Evolutionary conservation across 2,888 invertebrate species (phyloP).

Genomic region (Crocallis elinguaria): DNA sequence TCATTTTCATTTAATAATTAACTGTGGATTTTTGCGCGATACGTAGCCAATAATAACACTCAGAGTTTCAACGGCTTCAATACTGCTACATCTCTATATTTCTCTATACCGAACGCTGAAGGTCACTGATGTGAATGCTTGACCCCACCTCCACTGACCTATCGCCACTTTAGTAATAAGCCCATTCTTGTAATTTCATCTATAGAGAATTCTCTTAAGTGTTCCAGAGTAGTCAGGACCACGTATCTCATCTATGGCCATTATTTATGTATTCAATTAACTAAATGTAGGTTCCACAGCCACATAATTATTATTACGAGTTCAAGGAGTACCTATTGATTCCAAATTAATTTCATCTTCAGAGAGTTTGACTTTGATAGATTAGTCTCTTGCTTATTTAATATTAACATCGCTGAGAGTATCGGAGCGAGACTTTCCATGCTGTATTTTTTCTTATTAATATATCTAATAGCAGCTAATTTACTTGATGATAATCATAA

Average conservation of each 20-base stretch:
- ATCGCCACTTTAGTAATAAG: no score
- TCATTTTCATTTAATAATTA: no score
- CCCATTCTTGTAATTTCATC: no score
- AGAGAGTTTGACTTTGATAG: slow-evolving; percentile 30
- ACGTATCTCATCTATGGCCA: not conserved
- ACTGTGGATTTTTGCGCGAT: no score
- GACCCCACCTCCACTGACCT: no score
- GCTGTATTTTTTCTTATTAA: not conserved
- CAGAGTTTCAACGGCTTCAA: no score
- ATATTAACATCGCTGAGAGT: slow-evolving; percentile 12
- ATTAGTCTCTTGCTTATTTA: slow-evolving; percentile 20
- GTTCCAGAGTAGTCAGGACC: not conserved
- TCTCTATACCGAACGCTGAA: no score
- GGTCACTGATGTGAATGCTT: no score
- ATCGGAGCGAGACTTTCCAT: not conserved
- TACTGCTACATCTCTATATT: no score
- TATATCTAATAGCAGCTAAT: not conserved
- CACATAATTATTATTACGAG: slow-evolving; percentile 1
- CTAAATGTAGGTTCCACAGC: not conserved
- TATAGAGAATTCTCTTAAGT: no score
- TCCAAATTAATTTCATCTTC: slow-evolving; percentile 24
- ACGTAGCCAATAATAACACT: no score
- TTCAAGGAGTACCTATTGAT: slow-evolving; percentile 18
- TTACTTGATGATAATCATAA: not conserved
- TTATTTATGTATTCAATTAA: not conserved